Percentiles rank a stretch among this genome's conserved stretches.
phyloP scores from a whole-genome alignment of 2,888 invertebrate genomes.

The Cephus runcator region DNA sequence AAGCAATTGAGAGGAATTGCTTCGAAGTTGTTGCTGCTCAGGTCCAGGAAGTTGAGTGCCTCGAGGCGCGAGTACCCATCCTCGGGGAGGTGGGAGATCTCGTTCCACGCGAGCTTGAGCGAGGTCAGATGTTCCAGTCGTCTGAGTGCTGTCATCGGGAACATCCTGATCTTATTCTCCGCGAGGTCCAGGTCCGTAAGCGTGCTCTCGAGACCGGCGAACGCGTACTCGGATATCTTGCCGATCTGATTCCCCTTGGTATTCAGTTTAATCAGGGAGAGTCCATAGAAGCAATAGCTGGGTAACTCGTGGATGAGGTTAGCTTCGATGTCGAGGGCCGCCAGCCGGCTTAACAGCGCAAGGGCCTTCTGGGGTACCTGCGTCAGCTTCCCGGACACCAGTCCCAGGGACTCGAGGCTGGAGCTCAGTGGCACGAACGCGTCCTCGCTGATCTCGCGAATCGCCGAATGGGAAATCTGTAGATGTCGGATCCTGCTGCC shows the following conservation, averaged over 20 bases:
- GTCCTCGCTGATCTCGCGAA: conserved; percentile 63
- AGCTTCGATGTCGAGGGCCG: conserved; percentile 82
- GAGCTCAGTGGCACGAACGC: conserved; percentile 54
- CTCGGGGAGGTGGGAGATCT: conserved; percentile 75
- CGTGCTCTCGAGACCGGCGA: conserved; percentile 80
- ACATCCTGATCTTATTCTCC: conserved; percentile 84
- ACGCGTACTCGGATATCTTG: conserved; percentile 85
- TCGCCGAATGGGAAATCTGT: conserved; percentile 79
- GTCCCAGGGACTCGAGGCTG: conserved; percentile 78
- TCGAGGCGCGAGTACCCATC: conserved; percentile 78
- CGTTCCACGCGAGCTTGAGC: conserved; percentile 73
- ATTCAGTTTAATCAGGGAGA: conserved; percentile 83
- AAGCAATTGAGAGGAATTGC: conserved; percentile 82
- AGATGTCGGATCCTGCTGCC: conserved; percentile 76
- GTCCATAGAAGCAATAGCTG: conserved; percentile 89
- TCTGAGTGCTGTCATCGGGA: conserved; percentile 84
- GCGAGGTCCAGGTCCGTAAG: conserved; percentile 87
- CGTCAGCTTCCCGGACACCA: conserved; percentile 79
- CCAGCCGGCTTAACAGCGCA: conserved; percentile 76
- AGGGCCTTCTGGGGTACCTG: conserved; percentile 84
- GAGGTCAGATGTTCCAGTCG: conserved; percentile 78
- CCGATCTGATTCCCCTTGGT: conserved; percentile 85
- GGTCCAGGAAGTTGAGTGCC: conserved; percentile 80
- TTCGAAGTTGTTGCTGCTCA: conserved; percentile 87
- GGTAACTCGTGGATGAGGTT: conserved; percentile 86